A percentile compares a stretch with the other conserved stretches of the same genome.
These are phyloP conservation scores for Mormyrus proboscirostris DNA, from an alignment of 2,797 vertebrate species.

Conservation along the genomic window DNA sequence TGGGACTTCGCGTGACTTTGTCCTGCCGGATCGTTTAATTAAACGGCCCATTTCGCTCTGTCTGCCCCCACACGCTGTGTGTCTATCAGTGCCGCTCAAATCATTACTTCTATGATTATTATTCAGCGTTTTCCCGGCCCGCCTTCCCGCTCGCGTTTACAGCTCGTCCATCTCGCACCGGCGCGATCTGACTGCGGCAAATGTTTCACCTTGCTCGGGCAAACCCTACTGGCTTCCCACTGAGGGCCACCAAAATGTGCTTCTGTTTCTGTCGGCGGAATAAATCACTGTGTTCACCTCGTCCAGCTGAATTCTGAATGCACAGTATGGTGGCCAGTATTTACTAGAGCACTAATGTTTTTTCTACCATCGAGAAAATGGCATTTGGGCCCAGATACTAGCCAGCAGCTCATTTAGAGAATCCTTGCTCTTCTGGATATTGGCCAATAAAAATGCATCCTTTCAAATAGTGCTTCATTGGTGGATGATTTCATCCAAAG, in stretches of 20 bases:
- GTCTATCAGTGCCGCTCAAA: neutral
- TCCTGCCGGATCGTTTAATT: neutral
- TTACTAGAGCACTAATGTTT: neutral
- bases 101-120: slow-evolving; percentile 9
- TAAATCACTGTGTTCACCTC: neutral
- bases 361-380: neutral
- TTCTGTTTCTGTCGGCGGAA: neutral
- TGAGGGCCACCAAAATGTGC: neutral
- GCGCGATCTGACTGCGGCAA: neutral
- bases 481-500: neutral
- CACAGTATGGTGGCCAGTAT: neutral
- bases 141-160: neutral
- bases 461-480: neutral
- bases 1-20: neutral
- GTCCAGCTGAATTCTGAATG: neutral
- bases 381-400: neutral
- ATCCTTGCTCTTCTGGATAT: neutral
- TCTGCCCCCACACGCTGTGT: neutral
- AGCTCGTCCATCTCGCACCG: neutral
- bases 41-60: slow-evolving; percentile 13
- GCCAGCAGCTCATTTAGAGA: neutral
- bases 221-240: neutral
- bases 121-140: neutral
- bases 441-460: neutral
- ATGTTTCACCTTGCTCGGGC: neutral